These are phyloP conservation scores for Nomada hirtipes DNA, from an alignment of 2,888 invertebrate genomes.

Conservation along the genomic window DNA sequence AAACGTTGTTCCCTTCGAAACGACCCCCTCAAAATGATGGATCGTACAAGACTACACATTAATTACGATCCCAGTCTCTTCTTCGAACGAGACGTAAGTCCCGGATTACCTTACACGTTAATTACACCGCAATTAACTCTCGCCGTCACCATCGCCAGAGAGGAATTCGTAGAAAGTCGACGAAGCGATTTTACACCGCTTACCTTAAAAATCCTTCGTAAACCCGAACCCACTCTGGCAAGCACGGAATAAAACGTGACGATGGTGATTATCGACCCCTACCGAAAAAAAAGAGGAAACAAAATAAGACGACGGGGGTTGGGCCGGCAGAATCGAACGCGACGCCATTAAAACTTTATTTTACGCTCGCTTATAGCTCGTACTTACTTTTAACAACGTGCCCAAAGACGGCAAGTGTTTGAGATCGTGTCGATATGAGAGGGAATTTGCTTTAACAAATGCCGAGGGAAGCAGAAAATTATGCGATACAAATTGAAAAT, in stretches of 20 bases:
- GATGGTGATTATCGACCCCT: constrained; percentile 67
- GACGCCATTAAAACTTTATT: constrained; percentile 70
- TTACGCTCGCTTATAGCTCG: constrained; percentile 57
- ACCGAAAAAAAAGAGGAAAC: constrained; percentile 54
- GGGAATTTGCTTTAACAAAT: constrained; percentile 27
- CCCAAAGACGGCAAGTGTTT: constrained; percentile 42
- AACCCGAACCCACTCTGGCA: constrained; percentile 56
- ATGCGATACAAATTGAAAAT: constrained; percentile 12
- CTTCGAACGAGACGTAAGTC: constrained; percentile 64
- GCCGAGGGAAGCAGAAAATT: constrained; percentile 9
- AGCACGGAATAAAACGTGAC: constrained; percentile 66
- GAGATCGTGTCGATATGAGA: constrained; percentile 12
- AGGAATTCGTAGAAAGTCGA: constrained; percentile 64
- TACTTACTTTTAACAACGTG: constrained; percentile 65
- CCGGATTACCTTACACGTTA: constrained; percentile 69
- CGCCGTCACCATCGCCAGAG: constrained; percentile 56
- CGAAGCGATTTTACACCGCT: constrained; percentile 70
- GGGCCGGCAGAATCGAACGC: constrained; percentile 57
- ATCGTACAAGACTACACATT: constrained; percentile 55
- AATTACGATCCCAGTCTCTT: constrained; percentile 59
- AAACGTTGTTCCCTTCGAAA: constrained; percentile 12
- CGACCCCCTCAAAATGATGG: constrained; percentile 33
- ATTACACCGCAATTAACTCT: constrained; percentile 72
- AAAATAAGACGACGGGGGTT: constrained; percentile 55
- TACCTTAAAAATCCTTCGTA: constrained; percentile 66